These are phyloP conservation scores for Invenusta paracnida DNA, from an alignment of 2,888 invertebrate species.

Conservation along the genomic window DNA sequence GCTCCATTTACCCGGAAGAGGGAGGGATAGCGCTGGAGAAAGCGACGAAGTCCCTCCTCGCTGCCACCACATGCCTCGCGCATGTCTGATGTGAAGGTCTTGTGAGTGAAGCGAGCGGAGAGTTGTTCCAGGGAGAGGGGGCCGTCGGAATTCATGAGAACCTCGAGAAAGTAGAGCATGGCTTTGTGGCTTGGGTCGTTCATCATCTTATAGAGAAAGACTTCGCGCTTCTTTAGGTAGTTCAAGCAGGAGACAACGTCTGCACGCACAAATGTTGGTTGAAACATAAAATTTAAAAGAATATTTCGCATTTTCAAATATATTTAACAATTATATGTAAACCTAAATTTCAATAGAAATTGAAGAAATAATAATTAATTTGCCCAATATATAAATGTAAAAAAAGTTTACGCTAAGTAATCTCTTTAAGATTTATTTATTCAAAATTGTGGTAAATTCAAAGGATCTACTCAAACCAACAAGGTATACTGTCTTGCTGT, in stretches of 20 bases:
- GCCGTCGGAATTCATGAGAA: slow-evolving; percentile 84
- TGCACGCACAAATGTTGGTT: not conserved
- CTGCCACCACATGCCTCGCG: slow-evolving; percentile 71
- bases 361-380: not conserved
- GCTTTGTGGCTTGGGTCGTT: slow-evolving; percentile 61
- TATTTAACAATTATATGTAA: not conserved
- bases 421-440: too few species aligned
- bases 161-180: slow-evolving; percentile 92
- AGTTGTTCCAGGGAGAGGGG: slow-evolving; percentile 89
- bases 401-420: too few species aligned
- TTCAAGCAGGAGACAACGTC: slow-evolving; percentile 37
- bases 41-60: slow-evolving; percentile 84
- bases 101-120: slow-evolving; percentile 72
- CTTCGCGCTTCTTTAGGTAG: slow-evolving; percentile 45
- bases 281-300: not conserved
- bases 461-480: too few species aligned
- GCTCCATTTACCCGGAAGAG: slow-evolving; percentile 83
- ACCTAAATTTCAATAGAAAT: not conserved
- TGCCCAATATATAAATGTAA: not conserved
- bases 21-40: slow-evolving; percentile 89
- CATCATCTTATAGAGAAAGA: slow-evolving; percentile 51
- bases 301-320: not conserved
- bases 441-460: too few species aligned
- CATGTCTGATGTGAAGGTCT: slow-evolving; percentile 98
- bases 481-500: too few species aligned